Evolutionary conservation across 2,888 invertebrate species (phyloP), one percentile per base, ranked within the genome.

Genomic region (Clepsis dumicolana): DNA sequence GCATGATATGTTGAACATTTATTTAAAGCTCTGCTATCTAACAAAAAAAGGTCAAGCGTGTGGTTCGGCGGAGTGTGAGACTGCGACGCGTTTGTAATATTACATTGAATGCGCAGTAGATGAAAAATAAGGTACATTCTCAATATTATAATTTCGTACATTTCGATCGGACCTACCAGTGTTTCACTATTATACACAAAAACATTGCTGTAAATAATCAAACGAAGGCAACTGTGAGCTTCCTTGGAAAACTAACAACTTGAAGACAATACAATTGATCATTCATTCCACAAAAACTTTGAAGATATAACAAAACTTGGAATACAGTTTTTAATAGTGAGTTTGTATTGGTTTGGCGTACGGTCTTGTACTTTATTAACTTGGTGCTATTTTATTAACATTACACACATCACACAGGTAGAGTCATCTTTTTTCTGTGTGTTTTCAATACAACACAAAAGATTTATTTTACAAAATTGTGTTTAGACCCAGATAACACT

Each of bases 201-300:
- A 25, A 59, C 24, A 25, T 59, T 16, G 5, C n/a, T 41, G 41
- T 16, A 16, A 41, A 38, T 59, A 59, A 41, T 56, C 35, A 56
- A 59, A 25, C 10, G 2, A 14, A 25, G 16, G 25, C 59, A 41
- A 38, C 41, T 16, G 59, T 41, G 21, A 41, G 59, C 14, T 24
- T 41, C 25, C 59, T 59, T 38, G 24, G 41, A 38, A 41, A 59
- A 59, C 25, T 38, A 41, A 59, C 38, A 41, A 59, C 41, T 54
- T 52, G n/a, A 25, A 59, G 38, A 41, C 59, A 59, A 41, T 25
- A n/a, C 38, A 38, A 59, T 32, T 32, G 54, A 59, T 59, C 25
- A 59, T 41, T 59, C 54, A 32, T 54, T 32, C 54, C 54, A 27
- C 29, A 27, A 18, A 54, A 32, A 54, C 54, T 54, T 54, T 18